Percentiles rank a stretch among this genome's conserved stretches.
phyloP scores from a whole-genome alignment of 2,888 invertebrate genomes.

The Drosophila colorata region DNA sequence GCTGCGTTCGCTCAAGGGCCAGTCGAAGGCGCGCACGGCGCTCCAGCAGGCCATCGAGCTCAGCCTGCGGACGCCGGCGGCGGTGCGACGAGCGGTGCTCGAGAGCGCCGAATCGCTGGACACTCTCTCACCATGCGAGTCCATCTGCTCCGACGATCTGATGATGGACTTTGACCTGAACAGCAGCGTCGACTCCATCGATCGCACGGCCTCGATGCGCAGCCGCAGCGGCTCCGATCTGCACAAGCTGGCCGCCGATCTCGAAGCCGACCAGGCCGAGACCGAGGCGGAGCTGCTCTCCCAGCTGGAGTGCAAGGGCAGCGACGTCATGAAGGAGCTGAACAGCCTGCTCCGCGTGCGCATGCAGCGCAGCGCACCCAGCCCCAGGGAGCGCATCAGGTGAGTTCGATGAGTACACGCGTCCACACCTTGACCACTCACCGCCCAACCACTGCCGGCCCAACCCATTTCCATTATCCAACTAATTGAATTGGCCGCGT shows the following conservation, averaged over 20 bases:
- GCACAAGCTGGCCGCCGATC: conserved; percentile 85
- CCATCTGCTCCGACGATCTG: conserved; percentile 94
- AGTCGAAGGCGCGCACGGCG: conserved; percentile 81
- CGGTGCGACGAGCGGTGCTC: conserved; percentile 84
- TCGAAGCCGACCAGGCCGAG: conserved; percentile 80
- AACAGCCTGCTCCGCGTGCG: conserved; percentile 86
- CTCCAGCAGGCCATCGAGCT: conserved; percentile 85
- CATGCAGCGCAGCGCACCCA: conserved; percentile 62
- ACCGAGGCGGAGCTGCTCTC: conserved; percentile 84
- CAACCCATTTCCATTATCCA: conserved; percentile 30
- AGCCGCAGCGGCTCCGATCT: conserved; percentile 86
- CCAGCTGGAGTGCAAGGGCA: conserved; percentile 86
- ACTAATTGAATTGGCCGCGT: conserved; percentile 67
- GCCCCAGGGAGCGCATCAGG: conserved; percentile 77
- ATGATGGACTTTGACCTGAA: conserved; percentile 93
- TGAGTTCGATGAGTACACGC: conserved; percentile 56
- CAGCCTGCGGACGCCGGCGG: conserved; percentile 84
- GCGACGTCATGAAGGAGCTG: conserved; percentile 87
- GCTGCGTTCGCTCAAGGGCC: conserved; percentile 79
- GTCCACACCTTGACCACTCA: conserved; percentile 20
- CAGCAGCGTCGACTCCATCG: conserved; percentile 85
- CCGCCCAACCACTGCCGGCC: background rate
- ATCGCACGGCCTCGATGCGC: conserved; percentile 82
- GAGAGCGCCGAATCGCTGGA: conserved; percentile 91
- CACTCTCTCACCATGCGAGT: conserved; percentile 93